Conservation (phyloP, 1,140 invertebrate genomes). For the Brachionus angularis region DNA sequence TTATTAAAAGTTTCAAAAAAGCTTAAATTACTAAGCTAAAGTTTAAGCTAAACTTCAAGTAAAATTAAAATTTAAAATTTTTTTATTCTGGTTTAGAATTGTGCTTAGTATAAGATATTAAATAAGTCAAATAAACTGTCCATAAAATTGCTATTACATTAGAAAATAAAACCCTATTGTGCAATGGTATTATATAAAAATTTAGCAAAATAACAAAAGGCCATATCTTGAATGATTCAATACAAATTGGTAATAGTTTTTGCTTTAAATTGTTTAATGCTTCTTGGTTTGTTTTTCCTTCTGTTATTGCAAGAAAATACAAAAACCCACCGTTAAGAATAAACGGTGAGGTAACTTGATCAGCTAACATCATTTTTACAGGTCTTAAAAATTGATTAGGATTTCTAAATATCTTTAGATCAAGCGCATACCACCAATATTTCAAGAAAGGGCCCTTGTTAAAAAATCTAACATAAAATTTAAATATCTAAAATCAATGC, state of each 20-base stretch:
- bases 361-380: conserved; percentile 33
- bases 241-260: neutral
- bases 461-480: too few relatives aligned
- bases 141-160: conserved; percentile 9
- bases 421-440: conserved; percentile 37
- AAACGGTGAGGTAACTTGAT: conserved; percentile 24
- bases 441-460: conserved; percentile 23
- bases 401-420: conserved; percentile 29
- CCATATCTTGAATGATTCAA: conserved; percentile 40
- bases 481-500: too few relatives aligned
- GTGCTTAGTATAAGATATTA: conserved; percentile 12
- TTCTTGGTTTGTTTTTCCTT: conserved; percentile 18
- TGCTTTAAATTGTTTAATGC: neutral
- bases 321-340: conserved; percentile 10
- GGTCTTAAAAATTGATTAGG: conserved; percentile 26
- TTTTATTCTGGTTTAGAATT: neutral
- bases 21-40: conserved; percentile 1
- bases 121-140: conserved; percentile 36
- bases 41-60: neutral
- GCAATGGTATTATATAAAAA: conserved; percentile 33
- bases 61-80: neutral
- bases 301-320: conserved; percentile 12
- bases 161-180: conserved; percentile 29
- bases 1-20: too few relatives aligned
- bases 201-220: conserved; percentile 28